Evolutionary conservation across 2,888 invertebrate species (phyloP).

Genomic region (Drosophila barbarae): DNA sequence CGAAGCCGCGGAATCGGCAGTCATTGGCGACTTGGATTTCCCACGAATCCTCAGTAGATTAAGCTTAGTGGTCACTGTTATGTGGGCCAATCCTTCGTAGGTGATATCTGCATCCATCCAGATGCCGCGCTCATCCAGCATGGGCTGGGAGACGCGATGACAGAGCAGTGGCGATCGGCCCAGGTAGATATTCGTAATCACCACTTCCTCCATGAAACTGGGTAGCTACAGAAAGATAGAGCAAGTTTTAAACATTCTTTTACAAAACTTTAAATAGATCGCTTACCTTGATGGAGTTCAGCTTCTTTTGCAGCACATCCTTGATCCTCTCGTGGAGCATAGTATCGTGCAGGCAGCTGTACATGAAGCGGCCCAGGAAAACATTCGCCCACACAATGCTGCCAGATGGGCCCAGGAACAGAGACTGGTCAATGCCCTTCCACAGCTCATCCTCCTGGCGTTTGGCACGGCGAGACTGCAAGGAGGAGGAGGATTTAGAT

Average conservation of each 20-base stretch:
- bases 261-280: rapidly evolving
- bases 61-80: constrained; percentile 91
- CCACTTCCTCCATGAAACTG: constrained; percentile 90
- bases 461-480: constrained; percentile 75
- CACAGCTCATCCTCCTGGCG: constrained; percentile 78
- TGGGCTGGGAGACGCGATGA: constrained; percentile 83
- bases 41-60: constrained; percentile 81
- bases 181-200: constrained; percentile 86
- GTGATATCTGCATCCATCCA: constrained; percentile 91
- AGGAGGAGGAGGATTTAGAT: background rate
- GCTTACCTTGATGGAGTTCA: constrained; percentile 77
- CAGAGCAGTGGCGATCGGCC: constrained; percentile 84
- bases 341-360: constrained; percentile 74
- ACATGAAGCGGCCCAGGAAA: constrained; percentile 77
- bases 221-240: constrained; percentile 82
- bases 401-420: constrained; percentile 78
- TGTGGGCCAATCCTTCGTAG: constrained; percentile 86
- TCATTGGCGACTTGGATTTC: constrained; percentile 50
- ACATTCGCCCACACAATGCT: constrained; percentile 80
- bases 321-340: constrained; percentile 74
- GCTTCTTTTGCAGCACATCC: constrained; percentile 78
- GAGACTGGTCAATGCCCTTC: constrained; percentile 79
- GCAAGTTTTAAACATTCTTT: background rate
- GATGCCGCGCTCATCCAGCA: constrained; percentile 87
- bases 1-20: constrained; percentile 11